Evolutionary conservation across 2,888 invertebrate species (phyloP).

Genomic region (Sisyra terminalis): DNA sequence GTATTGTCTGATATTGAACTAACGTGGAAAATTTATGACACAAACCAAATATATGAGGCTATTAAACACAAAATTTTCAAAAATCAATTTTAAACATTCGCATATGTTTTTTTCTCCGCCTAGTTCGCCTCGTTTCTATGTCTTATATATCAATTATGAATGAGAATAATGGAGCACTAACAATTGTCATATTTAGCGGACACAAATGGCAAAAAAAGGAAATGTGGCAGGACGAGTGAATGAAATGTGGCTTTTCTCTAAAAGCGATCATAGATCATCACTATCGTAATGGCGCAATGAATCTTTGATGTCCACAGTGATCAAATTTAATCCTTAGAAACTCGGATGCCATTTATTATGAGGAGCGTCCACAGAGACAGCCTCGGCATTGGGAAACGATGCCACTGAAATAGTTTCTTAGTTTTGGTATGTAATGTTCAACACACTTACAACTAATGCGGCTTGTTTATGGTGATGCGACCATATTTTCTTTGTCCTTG

Average conservation of each 20-base stretch:
- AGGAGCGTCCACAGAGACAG: background rate
- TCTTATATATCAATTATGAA: too few species aligned
- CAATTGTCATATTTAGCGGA: background rate
- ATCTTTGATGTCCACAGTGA: slow-evolving; percentile 30
- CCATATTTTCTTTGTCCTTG: background rate
- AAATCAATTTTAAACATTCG: too few species aligned
- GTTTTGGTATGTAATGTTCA: background rate
- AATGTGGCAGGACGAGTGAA: background rate
- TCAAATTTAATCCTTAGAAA: slow-evolving; percentile 31
- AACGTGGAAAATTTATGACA: too few species aligned
- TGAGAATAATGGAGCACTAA: slow-evolving; percentile 1
- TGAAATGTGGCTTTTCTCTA: slow-evolving; percentile 22
- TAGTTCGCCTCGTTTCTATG: too few species aligned
- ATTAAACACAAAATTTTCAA: too few species aligned
- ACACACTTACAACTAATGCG: slow-evolving; percentile 1
- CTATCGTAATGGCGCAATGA: slow-evolving; percentile 30
- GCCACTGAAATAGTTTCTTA: too few species aligned
- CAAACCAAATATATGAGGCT: too few species aligned
- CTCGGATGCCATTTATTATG: slow-evolving; percentile 22
- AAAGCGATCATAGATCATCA: slow-evolving; percentile 29
- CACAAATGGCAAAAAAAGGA: too few species aligned
- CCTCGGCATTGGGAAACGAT: too few species aligned
- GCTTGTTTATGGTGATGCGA: slow-evolving; percentile 1
- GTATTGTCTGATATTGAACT: too few species aligned
- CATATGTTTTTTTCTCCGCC: too few species aligned